Percentiles rank a stretch among this genome's conserved stretches.
These are phyloP conservation scores for Augiades crinisus DNA, from an alignment of 2,888 invertebrate species.

Conservation along the genomic window DNA sequence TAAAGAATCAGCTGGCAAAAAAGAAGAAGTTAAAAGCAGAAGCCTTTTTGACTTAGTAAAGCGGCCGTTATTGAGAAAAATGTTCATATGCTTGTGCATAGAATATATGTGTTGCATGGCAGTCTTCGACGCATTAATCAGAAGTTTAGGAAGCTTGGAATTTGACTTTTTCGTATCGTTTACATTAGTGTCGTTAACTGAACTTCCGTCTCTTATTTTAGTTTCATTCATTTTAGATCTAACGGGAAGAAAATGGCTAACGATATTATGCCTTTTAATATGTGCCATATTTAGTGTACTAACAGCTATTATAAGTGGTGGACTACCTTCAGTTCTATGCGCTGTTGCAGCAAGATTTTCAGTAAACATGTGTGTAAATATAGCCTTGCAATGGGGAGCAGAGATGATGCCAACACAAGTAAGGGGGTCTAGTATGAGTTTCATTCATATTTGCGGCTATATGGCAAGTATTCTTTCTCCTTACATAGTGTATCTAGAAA, in stretches of 20 bases:
- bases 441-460: slow-evolving; percentile 57
- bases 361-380: slow-evolving; percentile 53
- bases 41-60: slow-evolving; percentile 48
- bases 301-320: slow-evolving; percentile 47
- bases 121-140: slow-evolving; percentile 56
- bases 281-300: slow-evolving; percentile 49
- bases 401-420: slow-evolving; percentile 61
- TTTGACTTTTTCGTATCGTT: slow-evolving; percentile 64
- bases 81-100: slow-evolving; percentile 51
- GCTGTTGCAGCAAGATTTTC: slow-evolving; percentile 58
- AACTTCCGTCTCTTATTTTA: slow-evolving; percentile 55
- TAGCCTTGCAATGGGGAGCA: slow-evolving; percentile 56
- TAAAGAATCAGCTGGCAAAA: slow-evolving; percentile 35
- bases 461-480: slow-evolving; percentile 55
- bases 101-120: slow-evolving; percentile 49
- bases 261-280: slow-evolving; percentile 38
- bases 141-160: slow-evolving; percentile 50
- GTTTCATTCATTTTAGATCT: slow-evolving; percentile 55
- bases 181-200: slow-evolving; percentile 57
- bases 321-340: slow-evolving; percentile 52
- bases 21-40: slow-evolving; percentile 32
- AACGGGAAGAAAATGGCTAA: slow-evolving; percentile 53
- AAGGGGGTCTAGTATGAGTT: slow-evolving; percentile 53
- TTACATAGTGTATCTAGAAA: slow-evolving; percentile 58
- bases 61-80: slow-evolving; percentile 45